phyloP scores from a whole-genome alignment of 2,113 vertebrate genomes.

The Chloebia gouldiae region DNA sequence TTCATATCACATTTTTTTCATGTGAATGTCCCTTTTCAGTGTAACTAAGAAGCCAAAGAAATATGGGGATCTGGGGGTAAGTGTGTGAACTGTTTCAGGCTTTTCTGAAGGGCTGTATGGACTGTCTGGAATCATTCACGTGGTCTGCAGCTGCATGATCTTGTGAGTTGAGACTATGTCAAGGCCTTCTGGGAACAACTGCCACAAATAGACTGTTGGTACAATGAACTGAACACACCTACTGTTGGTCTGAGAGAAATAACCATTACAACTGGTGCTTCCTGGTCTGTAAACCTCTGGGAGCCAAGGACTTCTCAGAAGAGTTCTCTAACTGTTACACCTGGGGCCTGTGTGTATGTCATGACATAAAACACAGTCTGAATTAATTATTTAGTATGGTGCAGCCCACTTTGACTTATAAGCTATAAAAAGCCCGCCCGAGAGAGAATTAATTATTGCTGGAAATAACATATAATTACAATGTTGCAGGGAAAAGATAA shows the following conservation, averaged over 20 bases:
- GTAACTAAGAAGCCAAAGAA: background rate
- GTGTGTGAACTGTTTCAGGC: background rate
- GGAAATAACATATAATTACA: slow-evolving; percentile 76
- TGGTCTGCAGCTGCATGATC: background rate
- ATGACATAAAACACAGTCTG: slow-evolving; percentile 65
- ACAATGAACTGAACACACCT: background rate
- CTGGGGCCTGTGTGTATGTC: slow-evolving; percentile 36
- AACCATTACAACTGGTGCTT: slow-evolving; percentile 18
- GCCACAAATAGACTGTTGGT: background rate
- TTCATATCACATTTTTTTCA: background rate
- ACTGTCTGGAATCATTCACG: background rate
- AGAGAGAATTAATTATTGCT: slow-evolving; percentile 74
- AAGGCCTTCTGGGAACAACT: slow-evolving; percentile 21
- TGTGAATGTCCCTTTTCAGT: background rate
- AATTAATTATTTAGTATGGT: slow-evolving; percentile 72
- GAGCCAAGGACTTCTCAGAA: slow-evolving; percentile 52
- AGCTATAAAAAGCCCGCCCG: slow-evolving; percentile 68
- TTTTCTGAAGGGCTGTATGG: background rate
- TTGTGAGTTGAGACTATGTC: background rate
- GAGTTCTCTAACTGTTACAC: slow-evolving; percentile 41
- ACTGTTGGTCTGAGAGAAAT: background rate
- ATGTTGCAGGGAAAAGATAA: slow-evolving; percentile 74
- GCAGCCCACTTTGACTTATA: slow-evolving; percentile 71
- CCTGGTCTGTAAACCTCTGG: slow-evolving; percentile 22
- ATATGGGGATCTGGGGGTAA: background rate